Conservation (phyloP, 2,797 vertebrate species). For the Hoplostethus atlanticus region DNA sequence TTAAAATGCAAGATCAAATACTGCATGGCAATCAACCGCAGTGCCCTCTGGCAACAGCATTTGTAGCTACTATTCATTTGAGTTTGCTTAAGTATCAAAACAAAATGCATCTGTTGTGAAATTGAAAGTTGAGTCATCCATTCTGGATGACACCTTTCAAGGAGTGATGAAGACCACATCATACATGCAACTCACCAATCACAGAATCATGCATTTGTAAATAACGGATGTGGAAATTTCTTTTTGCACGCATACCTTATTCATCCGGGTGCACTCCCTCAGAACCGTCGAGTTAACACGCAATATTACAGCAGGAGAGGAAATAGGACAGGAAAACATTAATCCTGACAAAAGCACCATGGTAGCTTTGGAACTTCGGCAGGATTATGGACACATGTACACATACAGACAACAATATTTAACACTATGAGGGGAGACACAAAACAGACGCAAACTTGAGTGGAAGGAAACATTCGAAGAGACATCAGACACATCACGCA, state of each 20-base stretch:
- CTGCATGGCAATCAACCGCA: slow-evolving; percentile 42
- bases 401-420: slow-evolving; percentile 66
- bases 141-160: slow-evolving; percentile 63
- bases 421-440: slow-evolving; percentile 52
- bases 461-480: slow-evolving; percentile 43
- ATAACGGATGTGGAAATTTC: slow-evolving; percentile 56
- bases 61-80: slow-evolving; percentile 31
- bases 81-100: slow-evolving; percentile 63
- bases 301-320: slow-evolving; percentile 76
- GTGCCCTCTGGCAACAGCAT: slow-evolving; percentile 49
- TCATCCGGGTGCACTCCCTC: slow-evolving; percentile 74
- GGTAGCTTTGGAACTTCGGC: slow-evolving; percentile 72
- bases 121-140: slow-evolving; percentile 70
- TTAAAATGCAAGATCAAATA: slow-evolving; percentile 21
- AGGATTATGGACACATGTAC: slow-evolving; percentile 72
- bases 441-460: slow-evolving; percentile 50
- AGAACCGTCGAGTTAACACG: slow-evolving; percentile 78
- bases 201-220: slow-evolving; percentile 68
- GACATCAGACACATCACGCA: slow-evolving; percentile 31
- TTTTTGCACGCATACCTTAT: slow-evolving; percentile 79
- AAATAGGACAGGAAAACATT: slow-evolving; percentile 80
- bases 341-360: slow-evolving; percentile 82
- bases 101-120: slow-evolving; percentile 64
- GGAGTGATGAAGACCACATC: slow-evolving; percentile 60
- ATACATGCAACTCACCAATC: slow-evolving; percentile 74